Conservation (phyloP, 2,888 invertebrate genomes). For the Napeogenes sylphis region DNA sequence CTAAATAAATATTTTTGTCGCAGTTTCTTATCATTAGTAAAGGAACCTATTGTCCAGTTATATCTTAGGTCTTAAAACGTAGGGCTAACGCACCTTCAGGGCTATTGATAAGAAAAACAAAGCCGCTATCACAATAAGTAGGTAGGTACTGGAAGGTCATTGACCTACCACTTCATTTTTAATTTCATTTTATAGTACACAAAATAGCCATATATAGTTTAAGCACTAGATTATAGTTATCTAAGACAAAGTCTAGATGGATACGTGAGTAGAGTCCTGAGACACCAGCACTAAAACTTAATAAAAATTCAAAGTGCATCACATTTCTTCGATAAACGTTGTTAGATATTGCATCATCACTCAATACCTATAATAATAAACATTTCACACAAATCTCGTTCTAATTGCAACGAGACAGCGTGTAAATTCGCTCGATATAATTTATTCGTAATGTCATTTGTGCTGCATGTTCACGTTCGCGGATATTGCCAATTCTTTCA, state of each 20-base stretch:
- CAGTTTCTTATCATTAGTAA: conserved; percentile 4
- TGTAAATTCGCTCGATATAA: conserved; percentile 18
- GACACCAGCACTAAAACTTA: conserved; percentile 31
- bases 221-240: background rate
- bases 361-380: conserved; percentile 10
- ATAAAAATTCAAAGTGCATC: conserved; percentile 60
- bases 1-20: too few species aligned
- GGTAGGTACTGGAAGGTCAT: conserved; percentile 27
- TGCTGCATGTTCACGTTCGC: conserved; percentile 28
- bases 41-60: conserved; percentile 25
- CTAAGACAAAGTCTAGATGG: too few species aligned
- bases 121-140: conserved; percentile 36
- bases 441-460: conserved; percentile 17
- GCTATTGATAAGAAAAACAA: conserved; percentile 48
- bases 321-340: conserved; percentile 65
- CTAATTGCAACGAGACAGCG: conserved; percentile 2
- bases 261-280: too few species aligned
- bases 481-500: conserved; percentile 34
- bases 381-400: conserved; percentile 11
- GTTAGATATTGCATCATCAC: conserved; percentile 66
- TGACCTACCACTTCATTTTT: conserved; percentile 23
- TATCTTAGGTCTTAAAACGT: conserved; percentile 50
- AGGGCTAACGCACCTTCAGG: conserved; percentile 67
- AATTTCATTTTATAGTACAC: background rate
- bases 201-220: too few species aligned